Conservation (phyloP, 2,113 vertebrate species). For the Arothron firmamentum region DNA sequence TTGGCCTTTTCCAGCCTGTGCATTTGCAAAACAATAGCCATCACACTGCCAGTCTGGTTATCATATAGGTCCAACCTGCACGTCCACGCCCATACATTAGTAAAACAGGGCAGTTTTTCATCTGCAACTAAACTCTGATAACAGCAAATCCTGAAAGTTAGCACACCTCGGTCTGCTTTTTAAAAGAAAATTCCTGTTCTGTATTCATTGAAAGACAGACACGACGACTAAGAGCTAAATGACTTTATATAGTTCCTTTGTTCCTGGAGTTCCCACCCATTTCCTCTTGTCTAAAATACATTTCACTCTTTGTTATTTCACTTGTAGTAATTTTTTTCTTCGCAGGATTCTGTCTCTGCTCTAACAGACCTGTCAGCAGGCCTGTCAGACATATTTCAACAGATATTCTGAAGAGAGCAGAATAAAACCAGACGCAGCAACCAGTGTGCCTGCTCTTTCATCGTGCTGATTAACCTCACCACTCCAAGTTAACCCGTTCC, state of each 20-base stretch:
- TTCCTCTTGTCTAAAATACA: constrained; percentile 32
- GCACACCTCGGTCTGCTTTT: not conserved
- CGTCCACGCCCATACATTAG: constrained; percentile 8
- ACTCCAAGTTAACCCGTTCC: no score
- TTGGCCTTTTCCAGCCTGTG: constrained; percentile 65
- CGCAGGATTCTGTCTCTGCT: constrained; percentile 27
- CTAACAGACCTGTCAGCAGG: constrained; percentile 28
- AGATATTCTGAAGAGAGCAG: not conserved
- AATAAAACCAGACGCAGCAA: not conserved
- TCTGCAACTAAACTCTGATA: constrained; percentile 9
- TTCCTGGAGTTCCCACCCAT: constrained; percentile 35
- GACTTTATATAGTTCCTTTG: constrained; percentile 28
- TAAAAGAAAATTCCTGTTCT: not conserved
- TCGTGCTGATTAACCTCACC: no score
- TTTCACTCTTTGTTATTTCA: constrained; percentile 8
- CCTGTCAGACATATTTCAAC: no score
- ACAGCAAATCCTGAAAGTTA: not conserved
- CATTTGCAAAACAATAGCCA: constrained; percentile 66
- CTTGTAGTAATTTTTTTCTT: constrained; percentile 18
- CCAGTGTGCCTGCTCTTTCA: no score
- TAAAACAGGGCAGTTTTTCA: constrained; percentile 7
- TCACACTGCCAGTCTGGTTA: constrained; percentile 44
- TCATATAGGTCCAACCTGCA: constrained; percentile 31
- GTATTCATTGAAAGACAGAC: not conserved
- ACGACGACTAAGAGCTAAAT: constrained; percentile 9